Base-by-base conservation (phyloP, 2,888 invertebrate genomes). In the Folsomia manolachei region DNA sequence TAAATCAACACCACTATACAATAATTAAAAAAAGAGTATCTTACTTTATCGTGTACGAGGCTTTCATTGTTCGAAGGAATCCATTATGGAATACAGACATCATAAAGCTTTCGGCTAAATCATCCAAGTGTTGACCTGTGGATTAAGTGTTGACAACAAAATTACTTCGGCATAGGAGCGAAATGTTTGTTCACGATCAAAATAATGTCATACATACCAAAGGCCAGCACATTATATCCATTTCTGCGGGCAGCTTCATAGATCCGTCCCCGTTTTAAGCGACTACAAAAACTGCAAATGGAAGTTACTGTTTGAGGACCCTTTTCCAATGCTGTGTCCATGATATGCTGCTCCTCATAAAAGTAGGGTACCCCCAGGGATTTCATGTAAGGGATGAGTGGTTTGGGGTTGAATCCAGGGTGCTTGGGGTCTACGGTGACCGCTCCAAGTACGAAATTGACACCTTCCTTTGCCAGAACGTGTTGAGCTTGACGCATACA, bases 161-260 rank as follows among this genome's bases (percentile, higher is more conserved):
- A 64, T 24, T 61, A 21, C 26, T 24, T n/a, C n/a, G n/a, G n/a
- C n/a, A n/a, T n/a, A n/a, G n/a, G n/a, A 67, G 7, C n/a, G 23
- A 67, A 27, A 27, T n/a, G n/a, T 4, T 25, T 24, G 26, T 65
- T 60, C n/a, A n/a, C n/a, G n/a, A n/a, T n/a, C 25, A 68, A 19
- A 25, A 21, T 60, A 52, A 63, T 27, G 26, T 51, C 14, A 39
- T 39, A 25, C 61, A 19, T 71, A 77, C 78, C 94, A 39, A 95
- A 85, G 0, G 94, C 94, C n/a, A 94, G 86, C 1, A 94, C 94
- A 83, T 93, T 92, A 85, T 92, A 95, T 0, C 90, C 90, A 80
- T 91, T 89, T 70, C 89, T 87, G 75, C 90, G 87, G 0, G 93
- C 93, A 27, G 91, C 87, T 0, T 89, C 86, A 83, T 93, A 92